A percentile compares a stretch with the other conserved stretches of the same genome.
Evolutionary conservation across 2,888 invertebrate species (phyloP).

Genomic region (Hymenopus coronatus): DNA sequence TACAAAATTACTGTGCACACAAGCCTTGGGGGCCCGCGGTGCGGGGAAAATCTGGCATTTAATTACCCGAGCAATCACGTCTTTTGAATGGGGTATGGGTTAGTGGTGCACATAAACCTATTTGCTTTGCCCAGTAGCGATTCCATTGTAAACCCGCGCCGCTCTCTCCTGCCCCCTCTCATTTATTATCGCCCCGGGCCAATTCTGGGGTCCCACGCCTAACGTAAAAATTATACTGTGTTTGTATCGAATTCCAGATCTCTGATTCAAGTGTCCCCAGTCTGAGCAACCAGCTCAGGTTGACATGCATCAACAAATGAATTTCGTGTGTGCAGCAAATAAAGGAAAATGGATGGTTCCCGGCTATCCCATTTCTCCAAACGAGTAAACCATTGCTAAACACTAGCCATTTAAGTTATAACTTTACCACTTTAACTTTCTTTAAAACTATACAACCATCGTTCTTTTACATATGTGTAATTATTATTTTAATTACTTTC

Average conservation of each 20-base stretch:
- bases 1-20: neutral
- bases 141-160: neutral
- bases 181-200: neutral
- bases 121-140: neutral
- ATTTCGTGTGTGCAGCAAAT: no score
- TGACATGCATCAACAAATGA: no score
- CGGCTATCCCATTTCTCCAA: no score
- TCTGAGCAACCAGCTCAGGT: no score
- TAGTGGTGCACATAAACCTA: neutral
- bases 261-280: neutral
- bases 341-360: no score
- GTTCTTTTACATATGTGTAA: no score
- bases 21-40: neutral
- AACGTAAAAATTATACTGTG: neutral
- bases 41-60: neutral
- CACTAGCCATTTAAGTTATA: no score
- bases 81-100: neutral
- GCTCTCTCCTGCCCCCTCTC: neutral
- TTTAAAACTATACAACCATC: no score
- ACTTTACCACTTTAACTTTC: no score
- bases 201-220: neutral
- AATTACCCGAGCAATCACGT: neutral
- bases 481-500: no score
- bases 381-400: no score
- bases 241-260: neutral